These are phyloP conservation scores for Lithobates pipiens DNA, from an alignment of 2,797 vertebrate species.

Conservation along the genomic window DNA sequence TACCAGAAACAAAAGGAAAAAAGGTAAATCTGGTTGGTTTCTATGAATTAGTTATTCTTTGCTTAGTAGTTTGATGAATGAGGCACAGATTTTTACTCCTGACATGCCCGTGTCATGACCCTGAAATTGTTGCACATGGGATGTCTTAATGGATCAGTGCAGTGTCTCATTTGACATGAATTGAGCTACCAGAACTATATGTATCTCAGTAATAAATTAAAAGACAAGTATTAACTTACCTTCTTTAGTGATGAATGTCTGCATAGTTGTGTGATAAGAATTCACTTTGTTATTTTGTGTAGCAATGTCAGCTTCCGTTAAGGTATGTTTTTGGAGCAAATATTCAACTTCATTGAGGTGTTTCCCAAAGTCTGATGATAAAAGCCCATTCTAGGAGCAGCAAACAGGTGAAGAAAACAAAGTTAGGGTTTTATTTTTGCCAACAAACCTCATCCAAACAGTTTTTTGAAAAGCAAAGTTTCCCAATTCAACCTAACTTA, in stretches of 20 bases:
- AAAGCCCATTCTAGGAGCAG: constrained; percentile 80
- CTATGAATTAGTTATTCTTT: too few relatives aligned
- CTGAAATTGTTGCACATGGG: too few relatives aligned
- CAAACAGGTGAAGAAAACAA: background rate
- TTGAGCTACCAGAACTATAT: too few relatives aligned
- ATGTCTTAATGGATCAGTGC: too few relatives aligned
- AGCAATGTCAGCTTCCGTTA: constrained; percentile 90
- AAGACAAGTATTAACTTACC: constrained; percentile 71
- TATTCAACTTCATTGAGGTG: constrained; percentile 95
- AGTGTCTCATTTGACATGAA: too few relatives aligned
- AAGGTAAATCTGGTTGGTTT: too few relatives aligned
- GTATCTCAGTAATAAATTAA: too few relatives aligned
- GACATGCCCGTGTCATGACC: too few relatives aligned
- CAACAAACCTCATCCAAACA: background rate
- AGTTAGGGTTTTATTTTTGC: background rate
- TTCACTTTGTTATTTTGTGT: constrained; percentile 89
- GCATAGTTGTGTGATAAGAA: constrained; percentile 80
- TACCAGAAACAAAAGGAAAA: too few relatives aligned
- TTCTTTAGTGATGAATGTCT: constrained; percentile 86
- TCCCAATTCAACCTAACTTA: too few relatives aligned
- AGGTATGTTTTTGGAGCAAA: constrained; percentile 90
- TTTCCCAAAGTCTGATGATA: constrained; percentile 91
- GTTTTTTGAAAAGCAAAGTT: background rate
- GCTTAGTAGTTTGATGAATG: too few relatives aligned
- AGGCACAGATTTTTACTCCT: too few relatives aligned